Base-by-base conservation (phyloP, 2,888 invertebrate species). In the Latrodectus elegans region DNA sequence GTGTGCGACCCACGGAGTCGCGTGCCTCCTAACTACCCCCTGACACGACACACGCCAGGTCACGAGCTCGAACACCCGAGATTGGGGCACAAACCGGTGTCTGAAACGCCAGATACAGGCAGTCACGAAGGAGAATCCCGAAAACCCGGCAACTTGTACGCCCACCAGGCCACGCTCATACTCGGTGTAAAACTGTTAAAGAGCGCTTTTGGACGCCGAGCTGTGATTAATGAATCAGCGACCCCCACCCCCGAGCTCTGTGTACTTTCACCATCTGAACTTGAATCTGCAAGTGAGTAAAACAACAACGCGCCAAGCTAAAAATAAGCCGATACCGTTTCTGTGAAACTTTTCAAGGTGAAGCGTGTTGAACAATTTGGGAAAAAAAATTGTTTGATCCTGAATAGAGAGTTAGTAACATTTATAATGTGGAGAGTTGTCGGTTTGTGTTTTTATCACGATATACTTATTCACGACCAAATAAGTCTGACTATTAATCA, bases 1-100 rank as follows among this genome's bases (percentile, higher is more conserved):
- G 81, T 87, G 81, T 75, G 79, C 75, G 74, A 75, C 81, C 84
- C 68, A 70, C 71, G n/a, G 17, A n/a, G 73, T 87, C 81, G 86
- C 86, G 86, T 87, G 86, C 81, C 26, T n/a, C 67, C 76, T 87
- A 87, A 87, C 72, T 76, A 72, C 72, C 60, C 72, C 55, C 72
- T 73, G 86, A 81, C 86, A 87, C 86, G 86, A 64, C 79, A 79
- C 85, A 68, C 49, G 60, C 52, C 68, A 26, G 79, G 74, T 79
- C 84, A 84, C 84, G 84, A 80, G 85, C n/a, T 60, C 10, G 38
- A 22, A 22, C 9, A 10, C 53, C 53, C 26, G 82, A 68, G 82
- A 75, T 68, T 68, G 77, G 77, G 82, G 14, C 38, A 38, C 3
- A 60, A 6, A 60, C 60, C 60, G 60, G 60, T 60, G 8, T n/a